Conservation (phyloP, 1,140 invertebrate species). For the Drosophila nasuta region DNA sequence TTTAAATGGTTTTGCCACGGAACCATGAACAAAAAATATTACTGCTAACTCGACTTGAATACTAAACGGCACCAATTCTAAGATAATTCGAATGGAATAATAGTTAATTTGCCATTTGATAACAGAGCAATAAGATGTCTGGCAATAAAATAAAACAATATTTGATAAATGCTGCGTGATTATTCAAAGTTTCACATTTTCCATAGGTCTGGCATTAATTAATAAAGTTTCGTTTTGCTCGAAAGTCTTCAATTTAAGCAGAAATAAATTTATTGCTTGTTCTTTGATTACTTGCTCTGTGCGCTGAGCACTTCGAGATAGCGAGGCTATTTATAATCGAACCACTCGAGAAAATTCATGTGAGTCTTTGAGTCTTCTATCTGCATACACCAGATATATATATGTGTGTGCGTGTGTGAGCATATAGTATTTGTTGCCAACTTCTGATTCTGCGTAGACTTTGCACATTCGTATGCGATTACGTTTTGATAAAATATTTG, state of each 20-base stretch:
- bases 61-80: neutral
- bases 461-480: constrained; percentile 3
- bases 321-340: constrained; percentile 19
- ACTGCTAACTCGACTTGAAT: neutral
- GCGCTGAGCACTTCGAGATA: constrained; percentile 28
- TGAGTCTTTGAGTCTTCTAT: constrained; percentile 8
- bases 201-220: too few relatives aligned
- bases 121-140: too few relatives aligned
- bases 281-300: constrained; percentile 11
- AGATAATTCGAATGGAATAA: neutral
- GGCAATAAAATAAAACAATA: too few relatives aligned
- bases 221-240: too few relatives aligned
- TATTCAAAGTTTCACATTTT: too few relatives aligned
- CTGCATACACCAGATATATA: constrained; percentile 3
- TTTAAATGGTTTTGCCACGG: neutral
- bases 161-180: too few relatives aligned
- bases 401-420: neutral
- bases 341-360: constrained; percentile 13
- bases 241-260: constrained; percentile 2
- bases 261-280: neutral
- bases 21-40: neutral
- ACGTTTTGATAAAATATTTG: constrained; percentile 31
- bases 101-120: neutral
- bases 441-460: constrained; percentile 14
- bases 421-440: constrained; percentile 4